Evolutionary conservation across 1,140 invertebrate genomes (phyloP).

Genomic region (Cardiocondyla obscurior): DNA sequence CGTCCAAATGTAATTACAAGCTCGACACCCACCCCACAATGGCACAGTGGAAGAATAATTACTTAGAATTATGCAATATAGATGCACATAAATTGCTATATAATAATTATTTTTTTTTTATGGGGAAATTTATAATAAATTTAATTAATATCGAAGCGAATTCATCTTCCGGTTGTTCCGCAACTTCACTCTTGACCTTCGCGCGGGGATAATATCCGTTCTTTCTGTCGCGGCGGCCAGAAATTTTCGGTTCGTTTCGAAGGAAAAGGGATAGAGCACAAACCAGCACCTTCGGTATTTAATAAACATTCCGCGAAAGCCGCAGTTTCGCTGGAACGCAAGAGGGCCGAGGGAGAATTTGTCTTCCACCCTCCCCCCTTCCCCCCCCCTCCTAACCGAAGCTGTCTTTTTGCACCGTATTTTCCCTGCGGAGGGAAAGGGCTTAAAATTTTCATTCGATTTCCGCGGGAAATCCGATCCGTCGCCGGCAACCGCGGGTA

Average conservation of each 20-base stretch:
- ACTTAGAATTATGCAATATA: constrained; percentile 7
- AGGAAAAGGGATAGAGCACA: constrained; percentile 39
- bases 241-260: constrained; percentile 60
- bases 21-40: neutral
- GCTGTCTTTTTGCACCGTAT: constrained; percentile 51
- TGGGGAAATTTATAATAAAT: no score
- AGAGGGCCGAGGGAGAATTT: constrained; percentile 7
- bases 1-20: constrained; percentile 23
- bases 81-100: neutral
- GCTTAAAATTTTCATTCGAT: constrained; percentile 63
- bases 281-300: constrained; percentile 68
- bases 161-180: no score
- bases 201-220: constrained; percentile 32
- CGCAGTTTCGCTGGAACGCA: constrained; percentile 56
- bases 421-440: constrained; percentile 55
- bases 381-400: no score
- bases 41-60: neutral
- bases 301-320: constrained; percentile 70
- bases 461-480: constrained; percentile 65
- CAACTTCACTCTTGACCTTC: neutral
- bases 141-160: no score
- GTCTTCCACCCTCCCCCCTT: neutral
- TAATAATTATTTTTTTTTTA: no score
- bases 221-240: constrained; percentile 7
- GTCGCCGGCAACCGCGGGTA: constrained; percentile 43